Evolutionary conservation across 2,113 vertebrate genomes (phyloP).

Genomic region (Grallaria varia): DNA sequence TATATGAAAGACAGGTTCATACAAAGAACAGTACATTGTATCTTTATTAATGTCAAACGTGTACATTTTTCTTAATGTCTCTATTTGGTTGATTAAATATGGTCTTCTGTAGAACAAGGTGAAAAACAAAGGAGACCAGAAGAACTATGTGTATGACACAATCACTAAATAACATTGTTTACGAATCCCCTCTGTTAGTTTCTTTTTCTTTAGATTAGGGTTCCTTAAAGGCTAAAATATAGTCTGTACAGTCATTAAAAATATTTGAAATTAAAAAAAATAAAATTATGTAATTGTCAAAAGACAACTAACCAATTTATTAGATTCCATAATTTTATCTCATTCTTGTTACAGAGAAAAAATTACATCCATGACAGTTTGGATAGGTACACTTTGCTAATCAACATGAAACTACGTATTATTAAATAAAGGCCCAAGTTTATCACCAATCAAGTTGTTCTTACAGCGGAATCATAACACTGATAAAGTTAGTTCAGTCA

Average conservation of each 20-base stretch:
- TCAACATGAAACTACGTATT: background rate
- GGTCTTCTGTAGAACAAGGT: background rate
- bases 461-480: background rate
- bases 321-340: background rate
- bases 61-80: background rate
- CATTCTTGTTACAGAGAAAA: background rate
- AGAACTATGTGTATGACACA: background rate
- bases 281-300: background rate
- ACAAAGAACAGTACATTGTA: background rate
- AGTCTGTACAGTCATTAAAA: background rate
- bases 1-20: background rate
- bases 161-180: background rate
- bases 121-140: background rate
- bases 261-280: background rate
- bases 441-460: conserved; percentile 8
- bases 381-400: background rate
- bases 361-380: background rate
- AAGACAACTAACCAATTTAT: background rate
- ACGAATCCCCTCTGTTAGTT: background rate
- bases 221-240: background rate
- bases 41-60: background rate
- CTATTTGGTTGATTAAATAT: background rate
- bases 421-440: conserved; percentile 20
- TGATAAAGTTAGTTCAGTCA: conserved; percentile 30
- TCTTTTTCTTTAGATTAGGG: background rate